Conservation (phyloP, 1,140 invertebrate genomes). For the Hermetia illucens region DNA sequence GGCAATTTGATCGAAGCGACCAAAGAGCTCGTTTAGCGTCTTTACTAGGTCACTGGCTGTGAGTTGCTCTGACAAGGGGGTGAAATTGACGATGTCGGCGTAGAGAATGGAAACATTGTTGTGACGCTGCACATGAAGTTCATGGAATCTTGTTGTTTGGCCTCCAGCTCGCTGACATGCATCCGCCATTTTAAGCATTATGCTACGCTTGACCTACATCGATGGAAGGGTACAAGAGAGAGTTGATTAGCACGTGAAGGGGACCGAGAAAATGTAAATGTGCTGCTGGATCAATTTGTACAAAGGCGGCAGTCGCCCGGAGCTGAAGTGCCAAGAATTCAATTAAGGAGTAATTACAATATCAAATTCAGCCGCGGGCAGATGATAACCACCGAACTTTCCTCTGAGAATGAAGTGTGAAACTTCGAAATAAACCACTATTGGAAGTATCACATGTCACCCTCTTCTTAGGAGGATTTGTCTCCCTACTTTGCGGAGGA, state of each 20-base stretch:
- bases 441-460: too few relatives aligned
- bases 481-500: too few relatives aligned
- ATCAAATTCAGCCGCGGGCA: too few relatives aligned
- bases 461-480: too few relatives aligned
- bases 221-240: too few relatives aligned
- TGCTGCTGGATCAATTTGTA: conserved; percentile 1
- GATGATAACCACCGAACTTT: too few relatives aligned
- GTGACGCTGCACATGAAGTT: conserved; percentile 94
- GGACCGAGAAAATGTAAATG: not conserved
- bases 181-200: conserved; percentile 85
- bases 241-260: conserved; percentile 8
- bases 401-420: too few relatives aligned
- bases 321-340: too few relatives aligned
- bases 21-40: conserved; percentile 92
- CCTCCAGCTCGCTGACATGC: conserved; percentile 56
- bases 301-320: too few relatives aligned
- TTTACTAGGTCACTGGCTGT: conserved; percentile 89
- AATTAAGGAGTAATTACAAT: too few relatives aligned
- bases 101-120: conserved; percentile 96
- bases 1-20: conserved; percentile 92
- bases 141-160: conserved; percentile 72
- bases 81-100: conserved; percentile 97
- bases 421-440: too few relatives aligned
- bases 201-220: conserved; percentile 74
- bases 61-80: conserved; percentile 79